phyloP scores from a whole-genome alignment of 2,113 vertebrate species.

The Cathartes aura region DNA sequence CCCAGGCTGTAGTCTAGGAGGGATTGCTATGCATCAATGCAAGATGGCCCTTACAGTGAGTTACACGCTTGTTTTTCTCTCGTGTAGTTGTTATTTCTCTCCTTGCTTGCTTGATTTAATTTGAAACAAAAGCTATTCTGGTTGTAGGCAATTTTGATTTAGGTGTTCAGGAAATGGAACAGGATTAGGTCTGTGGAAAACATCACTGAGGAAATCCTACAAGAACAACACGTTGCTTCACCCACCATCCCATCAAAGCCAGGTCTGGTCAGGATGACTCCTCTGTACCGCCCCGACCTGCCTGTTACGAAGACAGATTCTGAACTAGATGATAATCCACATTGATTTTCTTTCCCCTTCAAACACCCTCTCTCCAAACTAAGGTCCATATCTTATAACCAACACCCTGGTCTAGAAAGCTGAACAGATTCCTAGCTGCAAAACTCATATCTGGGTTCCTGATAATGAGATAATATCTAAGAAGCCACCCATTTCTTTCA shows the following conservation, averaged over 20 bases:
- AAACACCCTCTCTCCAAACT: not conserved
- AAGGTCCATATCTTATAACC: not conserved
- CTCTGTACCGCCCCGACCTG: not conserved
- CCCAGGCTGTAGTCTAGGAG: not conserved
- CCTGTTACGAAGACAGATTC: not conserved
- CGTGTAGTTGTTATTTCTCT: not conserved
- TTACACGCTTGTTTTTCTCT: not conserved
- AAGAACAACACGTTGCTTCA: not conserved
- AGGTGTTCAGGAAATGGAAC: not conserved
- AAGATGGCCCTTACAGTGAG: not conserved
- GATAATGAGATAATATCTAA: not conserved
- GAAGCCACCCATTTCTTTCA: not conserved
- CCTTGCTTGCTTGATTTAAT: constrained; percentile 22
- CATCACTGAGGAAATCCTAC: not conserved
- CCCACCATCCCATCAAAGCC: not conserved
- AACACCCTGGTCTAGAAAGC: not conserved
- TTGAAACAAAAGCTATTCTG: not conserved
- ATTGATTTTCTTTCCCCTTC: not conserved
- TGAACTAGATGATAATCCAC: not conserved
- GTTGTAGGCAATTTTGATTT: not conserved
- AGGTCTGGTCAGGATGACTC: not conserved
- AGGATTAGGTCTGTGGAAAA: not conserved
- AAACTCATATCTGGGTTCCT: not conserved
- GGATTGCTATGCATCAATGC: not conserved
- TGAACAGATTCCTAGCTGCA: not conserved